These are phyloP conservation scores for Philotrypesis tridentata DNA, from an alignment of 1,140 invertebrate genomes.

Conservation along the genomic window DNA sequence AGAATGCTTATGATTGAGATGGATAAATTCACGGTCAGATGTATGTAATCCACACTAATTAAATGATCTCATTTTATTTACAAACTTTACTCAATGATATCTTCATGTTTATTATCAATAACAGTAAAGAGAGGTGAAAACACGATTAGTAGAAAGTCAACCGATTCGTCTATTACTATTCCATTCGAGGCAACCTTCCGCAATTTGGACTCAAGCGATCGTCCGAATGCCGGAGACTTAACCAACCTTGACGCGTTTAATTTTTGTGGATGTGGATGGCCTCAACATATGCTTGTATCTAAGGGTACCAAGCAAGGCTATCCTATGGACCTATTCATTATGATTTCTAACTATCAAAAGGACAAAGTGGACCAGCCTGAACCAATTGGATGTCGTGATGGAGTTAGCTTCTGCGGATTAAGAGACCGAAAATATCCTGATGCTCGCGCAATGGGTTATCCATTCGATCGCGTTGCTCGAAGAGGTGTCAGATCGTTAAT, in stretches of 20 bases:
- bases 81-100: neutral
- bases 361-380: conserved; percentile 76
- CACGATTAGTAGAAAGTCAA: conserved; percentile 74
- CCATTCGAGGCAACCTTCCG: conserved; percentile 79
- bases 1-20: conserved; percentile 83
- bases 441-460: conserved; percentile 83
- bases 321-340: conserved; percentile 83
- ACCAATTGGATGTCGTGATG: conserved; percentile 72
- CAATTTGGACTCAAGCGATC: conserved; percentile 71
- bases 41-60: conserved; percentile 3
- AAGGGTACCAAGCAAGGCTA: conserved; percentile 82
- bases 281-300: conserved; percentile 87
- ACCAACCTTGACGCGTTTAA: neutral
- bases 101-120: conserved; percentile 25
- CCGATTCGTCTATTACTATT: conserved; percentile 78
- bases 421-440: conserved; percentile 84
- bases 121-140: conserved; percentile 76
- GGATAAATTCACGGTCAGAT: conserved; percentile 74
- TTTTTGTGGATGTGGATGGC: conserved; percentile 89
- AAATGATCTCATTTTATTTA: neutral
- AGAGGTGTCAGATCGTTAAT: conserved; percentile 72
- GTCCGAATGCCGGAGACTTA: conserved; percentile 60
- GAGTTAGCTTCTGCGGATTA: conserved; percentile 83
- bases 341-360: conserved; percentile 84
- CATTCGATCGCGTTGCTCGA: conserved; percentile 80